Evolutionary conservation across 2,888 invertebrate genomes (phyloP).

Genomic region (Octonoba sinensis): DNA sequence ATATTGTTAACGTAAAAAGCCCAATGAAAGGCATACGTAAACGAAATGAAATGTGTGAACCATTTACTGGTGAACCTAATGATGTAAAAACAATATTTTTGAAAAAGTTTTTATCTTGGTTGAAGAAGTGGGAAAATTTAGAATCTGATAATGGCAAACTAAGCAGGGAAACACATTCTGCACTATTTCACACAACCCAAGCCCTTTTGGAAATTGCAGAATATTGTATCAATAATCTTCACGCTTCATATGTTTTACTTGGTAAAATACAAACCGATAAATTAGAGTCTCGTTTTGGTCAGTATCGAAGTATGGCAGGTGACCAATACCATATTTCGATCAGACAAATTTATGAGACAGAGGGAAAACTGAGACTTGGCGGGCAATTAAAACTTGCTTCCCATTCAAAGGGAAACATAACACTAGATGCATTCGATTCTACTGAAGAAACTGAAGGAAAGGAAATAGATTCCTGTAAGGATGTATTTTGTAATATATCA

Average conservation of each 20-base stretch:
- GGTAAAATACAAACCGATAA: too few relatives aligned
- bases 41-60: background rate
- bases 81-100: background rate
- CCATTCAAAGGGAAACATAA: slow-evolving; percentile 12
- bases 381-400: slow-evolving; percentile 3
- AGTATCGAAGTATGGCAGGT: too few relatives aligned
- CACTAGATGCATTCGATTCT: background rate
- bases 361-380: background rate
- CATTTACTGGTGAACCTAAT: background rate
- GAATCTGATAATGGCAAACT: background rate
- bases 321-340: too few relatives aligned
- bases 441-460: background rate
- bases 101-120: too few relatives aligned
- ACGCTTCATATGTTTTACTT: too few relatives aligned
- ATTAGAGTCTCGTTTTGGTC: too few relatives aligned
- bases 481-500: too few relatives aligned
- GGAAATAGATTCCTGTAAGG: background rate
- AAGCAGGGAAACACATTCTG: background rate
- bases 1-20: slow-evolving; percentile 24
- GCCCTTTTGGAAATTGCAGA: background rate
- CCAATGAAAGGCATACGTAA: background rate
- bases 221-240: background rate
- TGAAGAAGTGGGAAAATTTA: background rate
- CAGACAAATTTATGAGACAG: too few relatives aligned
- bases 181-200: background rate